Evolutionary conservation across 2,888 invertebrate genomes (phyloP).

Genomic region (Abrostola triplasia): DNA sequence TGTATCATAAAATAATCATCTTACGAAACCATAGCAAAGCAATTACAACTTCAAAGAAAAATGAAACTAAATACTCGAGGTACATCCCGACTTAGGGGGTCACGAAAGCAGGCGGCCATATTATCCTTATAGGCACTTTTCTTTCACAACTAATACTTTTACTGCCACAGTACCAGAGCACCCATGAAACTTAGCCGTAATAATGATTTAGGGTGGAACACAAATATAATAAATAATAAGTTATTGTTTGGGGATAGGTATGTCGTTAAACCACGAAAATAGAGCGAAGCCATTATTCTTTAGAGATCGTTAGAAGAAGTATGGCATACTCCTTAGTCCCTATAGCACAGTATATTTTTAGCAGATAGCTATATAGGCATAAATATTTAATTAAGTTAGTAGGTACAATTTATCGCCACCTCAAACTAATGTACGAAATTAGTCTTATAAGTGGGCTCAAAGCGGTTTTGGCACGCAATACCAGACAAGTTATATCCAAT

Average conservation of each 20-base stretch:
- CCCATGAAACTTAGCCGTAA: conserved; percentile 63
- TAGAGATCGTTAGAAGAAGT: conserved; percentile 4
- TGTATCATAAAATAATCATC: conserved; percentile 14
- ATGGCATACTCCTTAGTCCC: background rate
- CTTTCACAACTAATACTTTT: conserved; percentile 51
- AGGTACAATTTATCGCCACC: too few species aligned
- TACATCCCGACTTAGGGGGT: conserved; percentile 5
- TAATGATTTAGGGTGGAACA: conserved; percentile 54
- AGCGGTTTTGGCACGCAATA: too few species aligned
- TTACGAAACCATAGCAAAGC: conserved; percentile 33
- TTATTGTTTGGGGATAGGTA: conserved; percentile 36
- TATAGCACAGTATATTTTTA: too few species aligned
- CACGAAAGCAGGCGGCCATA: conserved; percentile 6
- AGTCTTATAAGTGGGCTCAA: too few species aligned
- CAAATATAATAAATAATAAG: conserved; percentile 51
- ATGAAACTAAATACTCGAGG: conserved; percentile 36
- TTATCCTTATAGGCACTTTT: conserved; percentile 17
- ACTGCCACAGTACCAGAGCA: conserved; percentile 60
- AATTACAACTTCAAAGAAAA: conserved; percentile 28
- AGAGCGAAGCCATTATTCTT: conserved; percentile 36
- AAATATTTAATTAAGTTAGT: background rate
- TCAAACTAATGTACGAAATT: too few species aligned
- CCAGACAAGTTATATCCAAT: too few species aligned
- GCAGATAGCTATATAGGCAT: too few species aligned
- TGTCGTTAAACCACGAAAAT: conserved; percentile 38